Conservation (phyloP, 2,113 vertebrate species). For the Nanorana parkeri region DNA sequence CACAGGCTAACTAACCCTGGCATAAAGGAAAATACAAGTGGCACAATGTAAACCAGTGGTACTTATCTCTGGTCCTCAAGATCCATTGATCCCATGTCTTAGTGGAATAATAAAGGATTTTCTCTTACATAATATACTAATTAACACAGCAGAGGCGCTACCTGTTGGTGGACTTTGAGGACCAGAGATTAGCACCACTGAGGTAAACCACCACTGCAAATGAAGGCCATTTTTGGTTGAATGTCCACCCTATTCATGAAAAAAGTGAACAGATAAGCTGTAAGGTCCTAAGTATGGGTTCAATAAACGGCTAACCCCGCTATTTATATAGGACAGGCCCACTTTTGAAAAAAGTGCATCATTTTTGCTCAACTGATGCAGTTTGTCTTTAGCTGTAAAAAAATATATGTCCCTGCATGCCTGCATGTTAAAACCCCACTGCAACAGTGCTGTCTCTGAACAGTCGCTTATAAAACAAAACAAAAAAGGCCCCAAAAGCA, state of each 20-base stretch:
- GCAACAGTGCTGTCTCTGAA: conserved; percentile 28
- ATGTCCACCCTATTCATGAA: too few species aligned
- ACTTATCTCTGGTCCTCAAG: too few species aligned
- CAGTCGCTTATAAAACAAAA: background rate
- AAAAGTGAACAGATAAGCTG: background rate
- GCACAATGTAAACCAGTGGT: background rate
- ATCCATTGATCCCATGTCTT: too few species aligned
- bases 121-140: too few species aligned
- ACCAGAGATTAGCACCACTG: too few species aligned
- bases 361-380: background rate
- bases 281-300: background rate
- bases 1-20: too few species aligned
- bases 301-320: background rate
- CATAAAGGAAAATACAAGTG: background rate
- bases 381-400: background rate
- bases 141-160: too few species aligned
- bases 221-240: too few species aligned
- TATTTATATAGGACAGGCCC: background rate
- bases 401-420: background rate
- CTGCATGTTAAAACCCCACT: background rate
- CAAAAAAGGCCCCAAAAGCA: conserved; percentile 12
- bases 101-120: too few species aligned
- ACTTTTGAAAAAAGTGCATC: background rate
- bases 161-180: too few species aligned
- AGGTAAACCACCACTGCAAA: too few species aligned